Conservation (phyloP, 1,140 invertebrate genomes). For the Rhyzopertha dominica region DNA sequence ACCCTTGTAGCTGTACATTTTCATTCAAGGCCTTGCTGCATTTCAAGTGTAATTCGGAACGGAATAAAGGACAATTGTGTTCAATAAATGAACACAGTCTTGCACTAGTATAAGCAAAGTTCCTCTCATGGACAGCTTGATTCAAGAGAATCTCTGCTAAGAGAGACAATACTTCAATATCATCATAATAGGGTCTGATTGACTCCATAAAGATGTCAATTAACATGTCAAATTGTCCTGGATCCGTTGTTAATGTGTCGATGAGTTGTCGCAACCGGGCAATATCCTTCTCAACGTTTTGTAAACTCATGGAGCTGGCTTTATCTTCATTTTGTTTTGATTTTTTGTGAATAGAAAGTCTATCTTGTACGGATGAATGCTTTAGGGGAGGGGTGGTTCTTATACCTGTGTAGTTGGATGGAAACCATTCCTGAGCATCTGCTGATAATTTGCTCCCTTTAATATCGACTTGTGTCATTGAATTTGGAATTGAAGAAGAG, state of each 20-base stretch:
- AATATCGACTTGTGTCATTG: too few relatives aligned
- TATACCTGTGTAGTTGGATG: too few relatives aligned
- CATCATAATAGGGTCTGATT: slow-evolving; percentile 32
- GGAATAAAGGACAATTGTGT: slow-evolving; percentile 32
- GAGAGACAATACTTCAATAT: slow-evolving; percentile 24
- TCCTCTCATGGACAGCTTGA: slow-evolving; percentile 33
- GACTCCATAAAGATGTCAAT: slow-evolving; percentile 38
- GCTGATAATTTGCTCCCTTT: too few relatives aligned
- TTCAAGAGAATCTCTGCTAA: slow-evolving; percentile 32
- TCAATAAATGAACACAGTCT: slow-evolving; percentile 36
- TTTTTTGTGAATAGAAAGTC: slow-evolving; percentile 17
- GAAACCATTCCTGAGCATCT: too few relatives aligned
- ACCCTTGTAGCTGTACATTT: slow-evolving; percentile 29
- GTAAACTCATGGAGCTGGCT: too few relatives aligned
- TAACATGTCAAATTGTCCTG: slow-evolving; percentile 42
- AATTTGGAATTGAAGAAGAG: too few relatives aligned
- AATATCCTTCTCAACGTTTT: too few relatives aligned
- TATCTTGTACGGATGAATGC: slow-evolving; percentile 21
- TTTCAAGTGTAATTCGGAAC: slow-evolving; percentile 30
- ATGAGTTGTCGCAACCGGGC: slow-evolving; percentile 33
- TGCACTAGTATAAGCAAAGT: slow-evolving; percentile 40
- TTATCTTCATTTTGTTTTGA: too few relatives aligned
- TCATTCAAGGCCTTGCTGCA: slow-evolving; percentile 34
- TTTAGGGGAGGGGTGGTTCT: too few relatives aligned
- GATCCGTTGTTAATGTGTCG: slow-evolving; percentile 35